These are phyloP conservation scores for Aphelinus certus DNA, from an alignment of 1,140 invertebrate genomes.

Conservation along the genomic window DNA sequence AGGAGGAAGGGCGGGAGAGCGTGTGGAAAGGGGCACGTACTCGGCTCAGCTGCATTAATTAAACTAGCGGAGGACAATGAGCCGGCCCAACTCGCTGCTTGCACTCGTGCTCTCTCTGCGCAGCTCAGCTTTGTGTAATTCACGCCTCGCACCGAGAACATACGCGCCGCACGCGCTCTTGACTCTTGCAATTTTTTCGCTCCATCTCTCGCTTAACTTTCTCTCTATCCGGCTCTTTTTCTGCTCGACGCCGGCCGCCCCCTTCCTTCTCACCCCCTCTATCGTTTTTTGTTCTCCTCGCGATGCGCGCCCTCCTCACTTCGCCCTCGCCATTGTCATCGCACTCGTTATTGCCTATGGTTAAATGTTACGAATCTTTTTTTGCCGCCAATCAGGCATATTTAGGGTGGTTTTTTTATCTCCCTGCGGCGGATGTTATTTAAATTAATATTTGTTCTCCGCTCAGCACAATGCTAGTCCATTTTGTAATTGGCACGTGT, in stretches of 20 bases:
- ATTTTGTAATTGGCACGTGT: no score
- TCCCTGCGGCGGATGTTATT: no score
- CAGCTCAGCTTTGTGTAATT: conserved; percentile 49
- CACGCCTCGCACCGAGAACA: conserved; percentile 47
- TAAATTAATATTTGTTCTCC: no score
- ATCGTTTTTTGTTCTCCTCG: background rate
- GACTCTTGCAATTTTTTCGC: conserved; percentile 44
- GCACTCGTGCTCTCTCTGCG: conserved; percentile 6
- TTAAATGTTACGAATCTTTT: no score
- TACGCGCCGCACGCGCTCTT: conserved; percentile 37
- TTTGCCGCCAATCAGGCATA: no score
- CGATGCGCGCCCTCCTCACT: no score
- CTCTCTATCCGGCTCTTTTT: conserved; percentile 1
- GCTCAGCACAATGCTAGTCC: no score
- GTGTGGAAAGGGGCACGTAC: conserved; percentile 28
- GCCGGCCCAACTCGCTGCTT: conserved; percentile 52
- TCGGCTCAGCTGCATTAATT: conserved; percentile 62
- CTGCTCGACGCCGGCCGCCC: background rate
- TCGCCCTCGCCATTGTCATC: no score
- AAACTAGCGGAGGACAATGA: conserved; percentile 64
- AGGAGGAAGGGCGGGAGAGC: conserved; percentile 22
- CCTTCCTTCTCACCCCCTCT: background rate
- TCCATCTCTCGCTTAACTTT: conserved; percentile 14
- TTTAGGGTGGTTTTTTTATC: no score
- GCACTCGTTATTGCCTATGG: no score